Evolutionary conservation across 1,140 invertebrate species (phyloP).

Genomic region (Oscheius sp.): DNA sequence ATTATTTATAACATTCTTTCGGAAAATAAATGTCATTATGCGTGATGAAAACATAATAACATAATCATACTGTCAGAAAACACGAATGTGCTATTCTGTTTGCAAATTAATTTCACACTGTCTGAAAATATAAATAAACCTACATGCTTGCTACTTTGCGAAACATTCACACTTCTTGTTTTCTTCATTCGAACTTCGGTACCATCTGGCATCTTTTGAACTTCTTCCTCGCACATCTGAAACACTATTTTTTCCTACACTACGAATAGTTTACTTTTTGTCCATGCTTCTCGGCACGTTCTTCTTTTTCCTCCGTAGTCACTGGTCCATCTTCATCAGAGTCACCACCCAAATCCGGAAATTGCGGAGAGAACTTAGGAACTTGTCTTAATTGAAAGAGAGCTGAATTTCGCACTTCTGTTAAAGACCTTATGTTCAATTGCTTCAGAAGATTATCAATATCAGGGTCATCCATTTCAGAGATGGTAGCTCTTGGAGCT

Average conservation of each 20-base stretch:
- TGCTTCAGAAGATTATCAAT: conserved; percentile 41
- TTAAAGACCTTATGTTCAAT: conserved; percentile 35
- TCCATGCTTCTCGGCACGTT: conserved; percentile 45
- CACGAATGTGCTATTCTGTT: too few species aligned
- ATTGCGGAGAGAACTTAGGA: conserved; percentile 40
- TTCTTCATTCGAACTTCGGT: conserved; percentile 42
- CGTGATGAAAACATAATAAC: too few species aligned
- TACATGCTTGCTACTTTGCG: conserved; percentile 39
- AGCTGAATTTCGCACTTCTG: neutral
- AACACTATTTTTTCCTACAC: neutral
- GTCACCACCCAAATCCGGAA: conserved; percentile 37
- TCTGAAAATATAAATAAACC: conserved; percentile 1
- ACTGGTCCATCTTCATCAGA: conserved; percentile 44
- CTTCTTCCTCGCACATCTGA: conserved; percentile 44
- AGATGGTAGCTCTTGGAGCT: conserved; percentile 5
- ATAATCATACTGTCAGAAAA: too few species aligned
- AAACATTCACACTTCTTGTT: conserved; percentile 43
- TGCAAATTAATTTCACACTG: too few species aligned
- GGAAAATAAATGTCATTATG: too few species aligned
- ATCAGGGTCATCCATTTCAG: conserved; percentile 28
- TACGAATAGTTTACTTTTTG: conserved; percentile 18
- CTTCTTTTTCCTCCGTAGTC: conserved; percentile 41
- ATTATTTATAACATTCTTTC: too few species aligned
- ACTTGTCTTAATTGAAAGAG: conserved; percentile 41
- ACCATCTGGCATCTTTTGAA: conserved; percentile 42